Conservation (phyloP, 2,797 vertebrate genomes). For the Rhinichthys osculus region DNA sequence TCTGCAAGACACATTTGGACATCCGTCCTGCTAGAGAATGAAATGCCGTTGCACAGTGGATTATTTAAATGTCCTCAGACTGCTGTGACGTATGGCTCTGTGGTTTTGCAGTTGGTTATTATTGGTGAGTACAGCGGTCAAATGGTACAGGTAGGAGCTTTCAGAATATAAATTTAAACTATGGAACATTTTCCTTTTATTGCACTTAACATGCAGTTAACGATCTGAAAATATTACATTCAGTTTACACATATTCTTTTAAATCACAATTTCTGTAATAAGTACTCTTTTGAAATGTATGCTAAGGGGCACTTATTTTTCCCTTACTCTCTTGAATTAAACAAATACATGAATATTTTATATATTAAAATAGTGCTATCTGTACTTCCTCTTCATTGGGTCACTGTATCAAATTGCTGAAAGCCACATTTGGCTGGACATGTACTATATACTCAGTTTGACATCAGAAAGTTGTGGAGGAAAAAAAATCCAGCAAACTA, state of each 20-base stretch:
- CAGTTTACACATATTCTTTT: no score
- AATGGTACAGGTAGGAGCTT: no score
- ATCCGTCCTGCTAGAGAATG: background rate
- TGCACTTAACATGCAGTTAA: no score
- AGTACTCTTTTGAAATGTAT: no score
- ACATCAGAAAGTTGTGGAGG: background rate
- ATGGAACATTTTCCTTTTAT: no score
- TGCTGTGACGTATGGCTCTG: no score
- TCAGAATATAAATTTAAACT: no score
- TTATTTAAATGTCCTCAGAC: background rate
- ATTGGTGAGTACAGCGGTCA: no score
- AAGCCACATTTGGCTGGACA: background rate
- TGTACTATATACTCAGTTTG: background rate
- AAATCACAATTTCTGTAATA: no score
- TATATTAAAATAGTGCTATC: background rate
- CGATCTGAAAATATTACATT: background rate
- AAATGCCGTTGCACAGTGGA: background rate
- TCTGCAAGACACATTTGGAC: slow-evolving; percentile 1
- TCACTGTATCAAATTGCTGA: background rate
- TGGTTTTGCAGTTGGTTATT: no score
- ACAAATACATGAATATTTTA: background rate
- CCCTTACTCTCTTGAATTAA: background rate
- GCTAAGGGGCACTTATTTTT: background rate
- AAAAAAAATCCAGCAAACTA: background rate
- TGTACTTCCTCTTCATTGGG: background rate